Conservation (phyloP, 2,113 vertebrate species). For the Porphyrio hochstetteri region DNA sequence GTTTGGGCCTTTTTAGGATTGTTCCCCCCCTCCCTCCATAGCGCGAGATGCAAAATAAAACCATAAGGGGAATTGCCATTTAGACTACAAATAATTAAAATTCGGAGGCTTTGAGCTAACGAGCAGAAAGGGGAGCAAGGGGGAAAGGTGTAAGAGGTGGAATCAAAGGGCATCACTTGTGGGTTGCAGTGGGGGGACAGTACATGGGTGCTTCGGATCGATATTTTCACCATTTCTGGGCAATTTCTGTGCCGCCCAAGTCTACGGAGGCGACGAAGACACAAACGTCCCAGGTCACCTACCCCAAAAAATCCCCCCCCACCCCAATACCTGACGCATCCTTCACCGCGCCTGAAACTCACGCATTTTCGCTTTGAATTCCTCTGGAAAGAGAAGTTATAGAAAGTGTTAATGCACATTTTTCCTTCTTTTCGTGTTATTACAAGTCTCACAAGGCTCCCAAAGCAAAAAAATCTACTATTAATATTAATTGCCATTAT, state of each 20-base stretch:
- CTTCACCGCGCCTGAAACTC: not conserved
- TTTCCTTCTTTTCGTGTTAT: not conserved
- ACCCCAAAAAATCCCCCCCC: not conserved
- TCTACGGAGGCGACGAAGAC: no score
- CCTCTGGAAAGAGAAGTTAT: not conserved
- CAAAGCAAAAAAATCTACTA: not conserved
- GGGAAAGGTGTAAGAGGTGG: not conserved
- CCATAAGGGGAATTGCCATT: no score
- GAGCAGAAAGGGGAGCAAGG: not conserved
- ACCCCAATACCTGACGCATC: not conserved
- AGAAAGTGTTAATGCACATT: fast-evolving
- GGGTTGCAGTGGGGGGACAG: not conserved
- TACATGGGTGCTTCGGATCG: not conserved
- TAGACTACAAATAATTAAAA: not conserved
- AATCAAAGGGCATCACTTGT: not conserved
- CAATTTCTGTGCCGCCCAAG: fast-evolving
- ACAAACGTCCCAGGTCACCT: not conserved
- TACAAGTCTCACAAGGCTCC: not conserved
- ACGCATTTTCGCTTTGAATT: not conserved
- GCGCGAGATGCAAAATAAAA: not conserved
- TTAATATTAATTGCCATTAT: no score
- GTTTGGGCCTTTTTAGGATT: not conserved
- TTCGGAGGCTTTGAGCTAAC: not conserved
- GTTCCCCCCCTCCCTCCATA: no score
- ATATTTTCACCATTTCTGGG: not conserved